Percentiles rank a stretch among this genome's conserved stretches.
phyloP scores from a whole-genome alignment of 1,140 invertebrate genomes.

The Eurosta solidaginis region DNA sequence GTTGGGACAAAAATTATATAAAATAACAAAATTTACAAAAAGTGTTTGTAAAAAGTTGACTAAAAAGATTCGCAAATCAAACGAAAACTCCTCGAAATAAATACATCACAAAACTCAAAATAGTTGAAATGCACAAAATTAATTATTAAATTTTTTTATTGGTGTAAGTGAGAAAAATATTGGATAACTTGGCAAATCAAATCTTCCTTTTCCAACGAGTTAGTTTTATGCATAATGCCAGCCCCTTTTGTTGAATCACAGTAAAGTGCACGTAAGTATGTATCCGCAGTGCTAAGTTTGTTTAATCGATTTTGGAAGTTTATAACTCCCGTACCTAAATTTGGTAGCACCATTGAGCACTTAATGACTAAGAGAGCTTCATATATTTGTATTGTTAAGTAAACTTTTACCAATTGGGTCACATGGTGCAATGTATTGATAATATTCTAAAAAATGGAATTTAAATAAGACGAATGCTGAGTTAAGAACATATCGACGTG shows the following conservation, averaged over 20 bases:
- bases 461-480: too few species aligned
- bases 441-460: too few species aligned
- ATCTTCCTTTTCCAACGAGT: not conserved
- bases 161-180: not conserved
- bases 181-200: not conserved
- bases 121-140: not conserved
- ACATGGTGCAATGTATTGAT: too few species aligned
- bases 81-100: conserved; percentile 27
- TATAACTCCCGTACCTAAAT: too few species aligned
- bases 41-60: conserved; percentile 50
- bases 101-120: not conserved
- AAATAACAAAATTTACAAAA: conserved; percentile 52
- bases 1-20: conserved; percentile 54
- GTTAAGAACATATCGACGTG: too few species aligned
- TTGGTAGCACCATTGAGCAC: too few species aligned
- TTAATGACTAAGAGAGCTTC: too few species aligned
- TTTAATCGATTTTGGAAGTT: conserved; percentile 17
- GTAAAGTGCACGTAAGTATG: not conserved
- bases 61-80: conserved; percentile 48
- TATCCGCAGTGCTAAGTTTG: not conserved
- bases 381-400: too few species aligned
- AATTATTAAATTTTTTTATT: not conserved
- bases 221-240: not conserved
- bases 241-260: too few species aligned
- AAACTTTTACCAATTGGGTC: too few species aligned